Evolutionary conservation across 2,888 invertebrate species (phyloP), one percentile per base, ranked within the genome.

Genomic region (Drosophila formosana): DNA sequence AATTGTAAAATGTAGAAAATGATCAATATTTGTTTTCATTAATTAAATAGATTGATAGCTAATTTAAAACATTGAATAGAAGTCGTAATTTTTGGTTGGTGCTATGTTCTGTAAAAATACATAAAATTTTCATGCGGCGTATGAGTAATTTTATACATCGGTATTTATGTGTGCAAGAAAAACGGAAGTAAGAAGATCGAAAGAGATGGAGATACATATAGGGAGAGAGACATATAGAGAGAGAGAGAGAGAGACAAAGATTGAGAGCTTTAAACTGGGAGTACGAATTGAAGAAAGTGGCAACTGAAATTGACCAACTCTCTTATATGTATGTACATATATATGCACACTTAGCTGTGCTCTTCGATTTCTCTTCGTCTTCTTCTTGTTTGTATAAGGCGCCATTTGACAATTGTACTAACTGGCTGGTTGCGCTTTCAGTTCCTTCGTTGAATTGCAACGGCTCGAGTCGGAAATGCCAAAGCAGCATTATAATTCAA

Each of bases 401-500:
- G 39, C 52, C 45, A 49, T 55, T 60, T 45, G 61, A 11, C 28
- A 45, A 45, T 46, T 52, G 26, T 72, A 52, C 53, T 37, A 11
- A 43, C 25, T 49, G 47, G 34, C 32, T 46, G 32, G 41, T 45
- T 60, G 50, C 46, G 39, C 28, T 62, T 63, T 77, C 74, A 74
- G 73, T 77, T 58, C 55, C 50, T 45, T 23, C 52, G 52, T 55
- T 61, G 56, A 63, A 62, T 60, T 52, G 46, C 43, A 30, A 32
- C 41, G 55, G 50, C 53, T 58, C 61, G 60, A 52, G 78, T 82
- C 82, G 82, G 86, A 85, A 82, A 85, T 82, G 73, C 82, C 86
- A 66, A 53, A 57, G 70, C 47, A 46, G 26, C 26, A 13, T 45
- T 13, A 52, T n/a, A 32, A 25, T 30, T 49, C 30, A 13, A 32